Base-by-base conservation (phyloP, 2,797 vertebrate species). In the Scolopax bukidnonensis region DNA sequence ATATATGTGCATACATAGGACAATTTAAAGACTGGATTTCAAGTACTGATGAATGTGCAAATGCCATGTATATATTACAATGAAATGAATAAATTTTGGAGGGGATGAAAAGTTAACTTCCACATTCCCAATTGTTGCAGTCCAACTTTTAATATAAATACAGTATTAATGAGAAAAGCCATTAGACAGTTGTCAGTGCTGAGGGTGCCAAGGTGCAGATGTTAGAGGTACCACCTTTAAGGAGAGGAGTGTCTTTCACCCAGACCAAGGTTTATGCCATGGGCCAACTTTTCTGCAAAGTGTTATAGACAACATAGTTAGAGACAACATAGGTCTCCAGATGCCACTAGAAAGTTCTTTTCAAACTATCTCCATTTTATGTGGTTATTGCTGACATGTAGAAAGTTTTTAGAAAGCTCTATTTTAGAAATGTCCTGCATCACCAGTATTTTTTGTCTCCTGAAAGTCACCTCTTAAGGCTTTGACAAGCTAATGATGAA, bases 1-100 rank as follows among this genome's bases (percentile, higher is more conserved):
- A 93, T 95, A 94, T 95, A 94, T 96, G 91, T 95, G 86, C 93
- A 95, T 95, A 94, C 92, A 90, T 93, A 95, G 74, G 90, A 71
- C 86, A 92, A 92, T 80, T 95, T 97, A 94, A 90, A 94, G 70
- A 70, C 60, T 77, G 53, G 16, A 61, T 95, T 95, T 92, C 84
- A 90, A 95, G 87, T 88, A 68, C 74, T 85, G 88, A 94, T 85
- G 84, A 77, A 89, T 93, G 70, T 87, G 68, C 40, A 93, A 74
- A 90, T 89, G 38, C 53, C 45, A 57, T 20, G 40, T 85, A 73
- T 91, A 53, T 92, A 83, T 94, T 77, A 36, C 32, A 95, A 74
- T 77, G 21, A 74, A 87, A 68, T 80, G 24, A 92, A 89, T 87
- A 64, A 16, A 33, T 32, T 89, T 77, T 65, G 27, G 36, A 74